phyloP scores from a whole-genome alignment of 2,888 invertebrate species.

The Nemotelus nigrinus region DNA sequence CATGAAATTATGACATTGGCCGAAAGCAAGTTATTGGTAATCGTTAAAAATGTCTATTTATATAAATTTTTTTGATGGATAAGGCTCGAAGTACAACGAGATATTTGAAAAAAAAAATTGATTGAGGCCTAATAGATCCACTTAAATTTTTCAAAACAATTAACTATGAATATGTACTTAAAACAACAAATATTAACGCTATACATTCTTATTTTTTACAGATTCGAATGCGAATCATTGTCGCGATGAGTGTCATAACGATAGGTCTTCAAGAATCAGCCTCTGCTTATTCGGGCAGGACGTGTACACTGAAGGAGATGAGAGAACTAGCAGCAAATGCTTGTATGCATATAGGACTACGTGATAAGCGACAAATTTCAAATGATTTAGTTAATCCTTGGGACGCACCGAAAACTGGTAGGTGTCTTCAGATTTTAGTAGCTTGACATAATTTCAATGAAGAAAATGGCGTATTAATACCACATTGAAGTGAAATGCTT shows the following conservation, averaged over 20 bases:
- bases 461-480: too few relatives aligned
- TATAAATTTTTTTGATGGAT: too few relatives aligned
- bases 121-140: too few relatives aligned
- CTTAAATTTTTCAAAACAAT: too few relatives aligned
- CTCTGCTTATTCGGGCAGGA: slow-evolving; percentile 51
- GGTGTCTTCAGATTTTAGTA: neutral
- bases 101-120: too few relatives aligned
- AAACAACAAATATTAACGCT: too few relatives aligned
- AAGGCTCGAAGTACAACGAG: too few relatives aligned
- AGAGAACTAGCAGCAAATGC: slow-evolving; percentile 60
- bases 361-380: slow-evolving; percentile 55
- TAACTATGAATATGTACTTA: neutral
- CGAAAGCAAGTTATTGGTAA: too few relatives aligned
- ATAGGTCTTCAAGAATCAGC: slow-evolving; percentile 19
- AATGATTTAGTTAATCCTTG: slow-evolving; percentile 22
- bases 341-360: slow-evolving; percentile 59
- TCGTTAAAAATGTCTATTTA: too few relatives aligned
- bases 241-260: slow-evolving; percentile 33
- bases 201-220: neutral
- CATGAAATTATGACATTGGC: too few relatives aligned
- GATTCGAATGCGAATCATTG: slow-evolving; percentile 25
- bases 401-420: slow-evolving; percentile 16
- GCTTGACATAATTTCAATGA: too few relatives aligned
- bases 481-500: too few relatives aligned
- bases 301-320: slow-evolving; percentile 61